A percentile compares a stretch with the other conserved stretches of the same genome.
phyloP scores from a whole-genome alignment of 2,113 vertebrate species.

The Gopherus flavomarginatus region DNA sequence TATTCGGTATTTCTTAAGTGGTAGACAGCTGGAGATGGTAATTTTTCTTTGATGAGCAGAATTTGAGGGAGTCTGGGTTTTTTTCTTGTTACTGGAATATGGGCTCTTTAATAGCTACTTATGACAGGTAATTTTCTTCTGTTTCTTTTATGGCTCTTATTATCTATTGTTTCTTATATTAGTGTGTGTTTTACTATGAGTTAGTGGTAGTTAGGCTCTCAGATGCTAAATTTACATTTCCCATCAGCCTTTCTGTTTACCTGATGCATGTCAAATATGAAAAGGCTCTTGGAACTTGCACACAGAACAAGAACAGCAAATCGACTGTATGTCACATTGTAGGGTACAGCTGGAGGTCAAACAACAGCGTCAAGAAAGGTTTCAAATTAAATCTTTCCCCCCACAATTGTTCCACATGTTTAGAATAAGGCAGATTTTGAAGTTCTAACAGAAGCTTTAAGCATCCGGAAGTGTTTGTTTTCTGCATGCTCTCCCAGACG shows the following conservation, averaged over 20 bases:
- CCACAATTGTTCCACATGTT: neutral
- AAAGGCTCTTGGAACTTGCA: neutral
- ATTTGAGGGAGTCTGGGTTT: neutral
- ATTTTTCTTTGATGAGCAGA: slow-evolving; percentile 63
- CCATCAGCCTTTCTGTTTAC: slow-evolving; percentile 3
- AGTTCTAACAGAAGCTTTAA: fast-evolving
- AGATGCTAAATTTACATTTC: neutral
- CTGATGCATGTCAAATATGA: neutral
- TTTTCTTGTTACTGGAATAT: neutral
- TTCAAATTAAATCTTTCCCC: neutral
- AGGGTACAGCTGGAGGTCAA: neutral
- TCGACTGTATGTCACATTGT: fast-evolving
- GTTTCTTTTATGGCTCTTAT: slow-evolving; percentile 20
- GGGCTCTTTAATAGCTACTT: slow-evolving; percentile 11
- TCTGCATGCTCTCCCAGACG: neutral
- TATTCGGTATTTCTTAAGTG: slow-evolving; percentile 59
- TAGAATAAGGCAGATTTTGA: neutral
- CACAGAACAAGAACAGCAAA: fast-evolving
- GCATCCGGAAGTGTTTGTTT: neutral
- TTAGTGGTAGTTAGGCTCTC: neutral
- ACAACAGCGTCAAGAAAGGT: fast-evolving
- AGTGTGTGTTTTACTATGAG: neutral
- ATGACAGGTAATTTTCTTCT: slow-evolving; percentile 49
- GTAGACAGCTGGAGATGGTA: slow-evolving; percentile 67
- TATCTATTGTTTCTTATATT: slow-evolving; percentile 9